Conservation (phyloP, 2,888 invertebrate species). For the Eugnorisma glareosa region DNA sequence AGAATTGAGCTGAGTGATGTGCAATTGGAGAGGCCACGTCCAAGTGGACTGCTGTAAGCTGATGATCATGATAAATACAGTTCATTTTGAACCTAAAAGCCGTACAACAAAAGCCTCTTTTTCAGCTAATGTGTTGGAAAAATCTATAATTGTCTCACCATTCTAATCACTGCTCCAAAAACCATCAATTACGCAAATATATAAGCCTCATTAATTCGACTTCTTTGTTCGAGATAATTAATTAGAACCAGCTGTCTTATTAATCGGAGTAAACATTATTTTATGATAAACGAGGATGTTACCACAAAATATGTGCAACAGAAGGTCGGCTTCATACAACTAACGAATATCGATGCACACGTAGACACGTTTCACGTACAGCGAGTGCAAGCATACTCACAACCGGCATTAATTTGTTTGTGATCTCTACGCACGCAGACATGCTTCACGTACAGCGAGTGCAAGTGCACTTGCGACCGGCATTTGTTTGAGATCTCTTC, state of each 20-base stretch:
- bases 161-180: constrained; percentile 2
- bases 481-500: not conserved
- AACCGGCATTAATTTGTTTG: not conserved
- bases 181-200: constrained; percentile 16
- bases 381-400: too few relatives aligned
- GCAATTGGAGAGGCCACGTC: not conserved
- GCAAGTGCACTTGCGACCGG: not conserved
- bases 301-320: not conserved
- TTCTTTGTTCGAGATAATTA: constrained; percentile 40
- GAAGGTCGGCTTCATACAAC: not conserved
- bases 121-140: not conserved
- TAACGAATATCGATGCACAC: not conserved
- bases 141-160: not conserved
- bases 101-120: not conserved
- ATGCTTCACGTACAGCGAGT: not conserved
- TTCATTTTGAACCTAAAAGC: not conserved
- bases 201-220: constrained; percentile 24
- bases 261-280: constrained; percentile 49
- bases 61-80: not conserved
- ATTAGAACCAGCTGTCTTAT: constrained; percentile 39
- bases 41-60: not conserved
- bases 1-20: not conserved
- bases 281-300: constrained; percentile 44
- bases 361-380: too few relatives aligned
- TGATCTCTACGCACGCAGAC: not conserved